Percentiles rank a stretch among this genome's conserved stretches.
Evolutionary conservation across 2,888 invertebrate genomes (phyloP).

Genomic region (Cephus pulcher): DNA sequence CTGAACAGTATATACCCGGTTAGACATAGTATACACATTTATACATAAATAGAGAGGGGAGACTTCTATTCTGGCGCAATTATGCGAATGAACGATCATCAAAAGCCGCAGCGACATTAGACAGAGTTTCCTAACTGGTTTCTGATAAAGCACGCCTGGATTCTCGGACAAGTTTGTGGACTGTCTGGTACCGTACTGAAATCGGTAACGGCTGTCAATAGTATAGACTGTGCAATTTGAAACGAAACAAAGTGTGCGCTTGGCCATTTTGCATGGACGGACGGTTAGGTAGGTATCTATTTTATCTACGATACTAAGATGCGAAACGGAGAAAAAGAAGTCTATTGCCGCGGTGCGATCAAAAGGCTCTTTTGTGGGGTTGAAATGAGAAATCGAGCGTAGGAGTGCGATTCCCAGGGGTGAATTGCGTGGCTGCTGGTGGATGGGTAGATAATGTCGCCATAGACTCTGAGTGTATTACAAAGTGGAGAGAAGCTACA

Average conservation of each 20-base stretch:
- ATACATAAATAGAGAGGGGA: not conserved
- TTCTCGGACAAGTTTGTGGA: not conserved
- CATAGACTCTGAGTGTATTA: not conserved
- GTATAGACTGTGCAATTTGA: not conserved
- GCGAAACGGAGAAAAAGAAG: not conserved
- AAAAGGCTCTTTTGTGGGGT: not conserved
- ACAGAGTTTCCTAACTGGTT: not conserved
- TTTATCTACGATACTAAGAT: not conserved
- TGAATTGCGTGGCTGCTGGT: not conserved
- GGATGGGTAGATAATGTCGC: not conserved
- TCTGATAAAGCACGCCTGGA: not conserved
- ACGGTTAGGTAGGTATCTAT: not conserved
- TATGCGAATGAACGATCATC: constrained; percentile 1
- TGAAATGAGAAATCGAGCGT: not conserved
- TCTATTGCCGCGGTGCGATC: not conserved
- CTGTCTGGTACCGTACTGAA: not conserved
- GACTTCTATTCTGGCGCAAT: not conserved
- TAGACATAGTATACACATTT: not conserved
- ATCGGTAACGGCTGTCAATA: not conserved
- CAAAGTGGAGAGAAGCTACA: not conserved
- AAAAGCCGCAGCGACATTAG: not conserved
- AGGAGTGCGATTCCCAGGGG: not conserved
- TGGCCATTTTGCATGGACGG: not conserved
- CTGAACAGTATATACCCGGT: not conserved
- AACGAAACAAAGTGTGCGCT: not conserved